phyloP scores from a whole-genome alignment of 2,113 vertebrate species.

The Ranitomeya variabilis region DNA sequence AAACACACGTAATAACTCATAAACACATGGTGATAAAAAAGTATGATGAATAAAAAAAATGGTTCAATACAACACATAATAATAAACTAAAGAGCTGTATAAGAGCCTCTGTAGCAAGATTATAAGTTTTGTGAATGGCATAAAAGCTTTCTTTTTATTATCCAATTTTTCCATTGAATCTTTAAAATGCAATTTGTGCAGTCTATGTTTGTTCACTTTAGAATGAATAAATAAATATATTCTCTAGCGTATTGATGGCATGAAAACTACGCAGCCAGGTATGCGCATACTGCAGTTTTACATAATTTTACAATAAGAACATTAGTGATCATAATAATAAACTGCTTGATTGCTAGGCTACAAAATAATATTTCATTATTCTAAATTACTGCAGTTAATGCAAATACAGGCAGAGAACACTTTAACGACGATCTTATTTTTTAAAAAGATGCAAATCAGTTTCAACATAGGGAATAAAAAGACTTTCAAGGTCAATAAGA shows the following conservation, averaged over 20 bases:
- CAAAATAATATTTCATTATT: conserved; percentile 28
- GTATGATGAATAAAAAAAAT: conserved; percentile 22
- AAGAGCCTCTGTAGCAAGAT: conserved; percentile 45
- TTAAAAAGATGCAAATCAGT: conserved; percentile 2
- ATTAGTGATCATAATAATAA: conserved; percentile 8
- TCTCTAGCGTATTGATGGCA: not conserved
- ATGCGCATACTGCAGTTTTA: not conserved
- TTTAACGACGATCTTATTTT: not conserved
- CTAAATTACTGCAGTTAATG: conserved; percentile 25
- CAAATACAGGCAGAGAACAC: not conserved
- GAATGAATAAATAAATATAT: conserved; percentile 17
- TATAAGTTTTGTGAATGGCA: conserved; percentile 45
- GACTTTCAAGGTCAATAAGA: not conserved
- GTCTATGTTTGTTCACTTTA: conserved; percentile 38
- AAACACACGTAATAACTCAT: conserved; percentile 51
- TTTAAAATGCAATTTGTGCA: conserved; percentile 41
- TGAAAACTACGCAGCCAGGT: conserved; percentile 6
- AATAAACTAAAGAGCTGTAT: conserved; percentile 32
- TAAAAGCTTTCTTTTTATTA: conserved; percentile 55
- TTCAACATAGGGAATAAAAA: not conserved
- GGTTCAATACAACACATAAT: conserved; percentile 30
- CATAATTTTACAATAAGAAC: conserved; percentile 8
- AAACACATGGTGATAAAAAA: conserved; percentile 42
- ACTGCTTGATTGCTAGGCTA: conserved; percentile 3
- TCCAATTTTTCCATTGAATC: conserved; percentile 46